Percentiles rank a stretch among this genome's conserved stretches.
Evolutionary conservation across 2,797 vertebrate species (phyloP).

Genomic region (Odontamblyopus rebecca): DNA sequence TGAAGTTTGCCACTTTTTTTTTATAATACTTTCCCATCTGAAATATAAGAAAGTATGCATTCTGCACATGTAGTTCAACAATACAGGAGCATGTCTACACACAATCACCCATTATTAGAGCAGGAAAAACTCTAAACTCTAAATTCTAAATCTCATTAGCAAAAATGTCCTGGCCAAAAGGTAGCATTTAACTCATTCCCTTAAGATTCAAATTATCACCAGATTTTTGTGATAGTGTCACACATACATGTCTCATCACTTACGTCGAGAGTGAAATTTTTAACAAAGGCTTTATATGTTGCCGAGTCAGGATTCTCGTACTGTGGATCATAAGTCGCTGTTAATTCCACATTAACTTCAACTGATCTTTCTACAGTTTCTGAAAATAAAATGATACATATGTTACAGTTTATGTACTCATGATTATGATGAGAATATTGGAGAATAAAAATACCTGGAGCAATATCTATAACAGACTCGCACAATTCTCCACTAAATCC

Average conservation of each 20-base stretch:
- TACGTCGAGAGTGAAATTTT: slow-evolving; percentile 7
- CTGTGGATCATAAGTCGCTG: neutral
- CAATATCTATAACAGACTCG: neutral
- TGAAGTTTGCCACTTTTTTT: fast-evolving
- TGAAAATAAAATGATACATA: slow-evolving; percentile 13
- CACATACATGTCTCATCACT: neutral
- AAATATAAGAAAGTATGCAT: slow-evolving; percentile 8
- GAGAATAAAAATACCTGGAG: slow-evolving; percentile 19
- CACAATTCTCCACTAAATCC: neutral
- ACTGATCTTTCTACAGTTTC: neutral
- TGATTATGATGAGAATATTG: neutral
- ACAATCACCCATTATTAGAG: too few relatives aligned
- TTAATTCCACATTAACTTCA: slow-evolving; percentile 15
- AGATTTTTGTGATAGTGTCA: neutral
- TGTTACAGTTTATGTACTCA: neutral
- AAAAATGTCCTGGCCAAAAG: too few relatives aligned
- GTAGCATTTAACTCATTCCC: too few relatives aligned
- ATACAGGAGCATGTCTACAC: too few relatives aligned
- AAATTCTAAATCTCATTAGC: too few relatives aligned
- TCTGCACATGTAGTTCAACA: neutral
- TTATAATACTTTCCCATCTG: slow-evolving; percentile 35
- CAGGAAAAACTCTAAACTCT: too few relatives aligned
- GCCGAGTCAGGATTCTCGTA: neutral
- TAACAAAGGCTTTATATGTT: slow-evolving; percentile 30
- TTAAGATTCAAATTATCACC: neutral